Base-by-base conservation (phyloP, 2,113 vertebrate genomes). In the Telmatochromis brichardi region DNA sequence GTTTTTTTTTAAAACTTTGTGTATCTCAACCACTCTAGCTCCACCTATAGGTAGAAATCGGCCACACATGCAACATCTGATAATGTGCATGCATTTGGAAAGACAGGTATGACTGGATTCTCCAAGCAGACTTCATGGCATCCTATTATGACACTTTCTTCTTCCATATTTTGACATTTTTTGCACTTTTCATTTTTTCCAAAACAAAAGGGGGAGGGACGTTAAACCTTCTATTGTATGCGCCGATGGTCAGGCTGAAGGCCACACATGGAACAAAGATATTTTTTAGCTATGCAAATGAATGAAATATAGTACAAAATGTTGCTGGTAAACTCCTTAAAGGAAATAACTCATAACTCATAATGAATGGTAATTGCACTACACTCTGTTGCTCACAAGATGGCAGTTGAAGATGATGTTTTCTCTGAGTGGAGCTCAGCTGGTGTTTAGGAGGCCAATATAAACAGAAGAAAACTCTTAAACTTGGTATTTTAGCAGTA, bases 351-450 rank as follows among this genome's bases (percentile, higher is more conserved):
- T 63, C 37, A 42, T 12, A 21, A 80, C 14, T 26, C 10, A 13
- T 17, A 35, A 51, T 9, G 8, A 31, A 86, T 51, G 40, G 14
- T 87, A 21, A 6, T n/a, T 94, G 93, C 89, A 89, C 23, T 89
- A 92, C 58, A 53, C 23, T 37, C 7, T 1, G 4, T 10, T 87
- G 15, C 13, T 28, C 95, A 95, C 92, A 86, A 91, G 95, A 71
- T 90, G 94, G 88, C 82, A 94, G 91, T 23, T 65, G 76, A 90
- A 68, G 53, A 89, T 84, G 23, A 73, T 15, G 10, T 76, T 85
- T 68, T 23, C 13, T 65, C 14, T 88, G 45, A 21, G 45, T 40
- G 31, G 12, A 23, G 37, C 50, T 28, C 15, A n/a, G 37, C 21
- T 9, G 55, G 35, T 80, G 37, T 28, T 80, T 21, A 19, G 5